Base-by-base conservation (phyloP, 2,797 vertebrate genomes). In the Notolabrus celidotus region DNA sequence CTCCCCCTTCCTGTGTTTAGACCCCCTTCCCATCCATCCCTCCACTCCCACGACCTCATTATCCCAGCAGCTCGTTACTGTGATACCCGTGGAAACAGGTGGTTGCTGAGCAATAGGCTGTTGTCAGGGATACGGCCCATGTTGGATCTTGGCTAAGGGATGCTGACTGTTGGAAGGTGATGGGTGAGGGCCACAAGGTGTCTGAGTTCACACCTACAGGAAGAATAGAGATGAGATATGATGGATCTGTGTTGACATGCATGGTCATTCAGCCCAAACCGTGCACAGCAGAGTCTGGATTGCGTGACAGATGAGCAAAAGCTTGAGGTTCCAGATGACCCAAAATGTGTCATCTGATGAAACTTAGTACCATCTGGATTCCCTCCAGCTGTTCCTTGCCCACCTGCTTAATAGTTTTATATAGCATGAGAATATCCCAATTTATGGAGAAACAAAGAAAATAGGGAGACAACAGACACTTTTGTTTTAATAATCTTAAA, bases 51-150 rank as follows among this genome's bases (percentile, higher is more conserved):
- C 71, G 14, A 47, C 79, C 90, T 94, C 89, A 90, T 94, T 94
- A 93, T 84, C 78, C 59, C 78, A 39, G 58, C 64, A 49, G 79
- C 87, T 93, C 61, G 59, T 91, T 91, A 89, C 82, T 0, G 50
- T 55, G 61, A 79, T 76, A 68, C 71, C 78, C 55, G 27, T 17
- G 3, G 79, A 91, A 92, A 93, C 93, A 92, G 94, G 93, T 94
- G 93, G 92, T 91, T 92, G 84, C 74, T 62, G 71, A 65, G 83
- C 74, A 69, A 25, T 76, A 22, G 56, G 62, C 69, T 43, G 75
- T 88, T 62, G 74, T 81, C 67, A 33, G 31, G 87, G 77, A 70
- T 73, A 68, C 46, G 0, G 64, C 14, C 58, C 5, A 42, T 29
- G 54, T 29, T 8, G 15, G 16, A 8, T 38, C 67, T 50, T 0